phyloP scores from a whole-genome alignment of 2,113 vertebrate genomes.

The Cryptotis parvus region DNA sequence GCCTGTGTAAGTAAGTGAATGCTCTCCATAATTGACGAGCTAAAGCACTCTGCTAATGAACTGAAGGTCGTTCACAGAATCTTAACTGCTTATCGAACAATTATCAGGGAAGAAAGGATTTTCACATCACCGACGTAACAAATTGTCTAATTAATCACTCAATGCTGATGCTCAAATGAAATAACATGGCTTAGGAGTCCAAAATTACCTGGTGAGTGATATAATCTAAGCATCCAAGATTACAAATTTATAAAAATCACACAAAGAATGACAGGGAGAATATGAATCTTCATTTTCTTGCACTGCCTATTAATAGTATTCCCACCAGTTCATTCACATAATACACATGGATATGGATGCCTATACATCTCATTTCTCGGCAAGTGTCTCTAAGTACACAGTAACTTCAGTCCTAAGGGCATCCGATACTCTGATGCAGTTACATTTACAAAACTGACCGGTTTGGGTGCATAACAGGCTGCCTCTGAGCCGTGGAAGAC shows the following conservation, averaged over 20 bases:
- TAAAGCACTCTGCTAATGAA: constrained; percentile 65
- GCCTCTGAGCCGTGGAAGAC: constrained; percentile 82
- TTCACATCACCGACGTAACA: constrained; percentile 50
- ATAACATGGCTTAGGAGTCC: constrained; percentile 44
- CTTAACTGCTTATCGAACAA: constrained; percentile 71
- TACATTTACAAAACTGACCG: constrained; percentile 74
- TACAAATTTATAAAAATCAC: constrained; percentile 68
- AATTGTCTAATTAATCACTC: constrained; percentile 71
- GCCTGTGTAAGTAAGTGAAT: constrained; percentile 80
- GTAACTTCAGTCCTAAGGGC: constrained; percentile 78
- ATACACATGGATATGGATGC: constrained; percentile 62
- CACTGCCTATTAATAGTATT: constrained; percentile 73
- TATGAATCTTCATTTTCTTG: constrained; percentile 67
- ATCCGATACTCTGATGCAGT: constrained; percentile 78
- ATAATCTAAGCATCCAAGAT: constrained; percentile 53
- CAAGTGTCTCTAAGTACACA: constrained; percentile 61
- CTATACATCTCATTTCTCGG: constrained; percentile 70
- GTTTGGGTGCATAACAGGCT: constrained; percentile 83
- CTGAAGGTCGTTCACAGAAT: constrained; percentile 43
- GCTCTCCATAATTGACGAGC: constrained; percentile 64
- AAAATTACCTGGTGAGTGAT: constrained; percentile 34
- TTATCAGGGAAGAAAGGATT: constrained; percentile 73
- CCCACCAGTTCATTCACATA: constrained; percentile 60
- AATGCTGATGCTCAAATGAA: constrained; percentile 67
- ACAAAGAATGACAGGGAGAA: constrained; percentile 65